Conservation (phyloP, 2,797 vertebrate species). For the Tapera naevia region DNA sequence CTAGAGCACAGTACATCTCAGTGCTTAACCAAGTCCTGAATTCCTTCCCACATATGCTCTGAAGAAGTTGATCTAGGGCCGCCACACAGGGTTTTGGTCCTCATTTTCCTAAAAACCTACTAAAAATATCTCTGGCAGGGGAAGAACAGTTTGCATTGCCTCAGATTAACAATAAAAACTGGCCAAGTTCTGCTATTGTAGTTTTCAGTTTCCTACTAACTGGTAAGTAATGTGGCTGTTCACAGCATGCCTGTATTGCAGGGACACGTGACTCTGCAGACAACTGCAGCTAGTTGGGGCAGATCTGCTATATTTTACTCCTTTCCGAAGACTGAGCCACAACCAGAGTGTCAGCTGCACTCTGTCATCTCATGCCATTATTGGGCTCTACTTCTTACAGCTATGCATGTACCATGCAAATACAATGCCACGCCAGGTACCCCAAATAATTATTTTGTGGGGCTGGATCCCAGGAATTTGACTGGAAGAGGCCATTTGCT, state of each 20-base stretch:
- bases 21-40: neutral
- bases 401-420: neutral
- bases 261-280: neutral
- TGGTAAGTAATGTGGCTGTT: neutral
- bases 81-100: neutral
- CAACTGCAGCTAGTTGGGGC: neutral
- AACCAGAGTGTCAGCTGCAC: neutral
- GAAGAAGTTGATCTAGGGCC: neutral
- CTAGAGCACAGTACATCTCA: neutral
- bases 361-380: neutral
- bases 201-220: neutral
- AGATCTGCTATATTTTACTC: neutral
- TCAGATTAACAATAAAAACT: neutral
- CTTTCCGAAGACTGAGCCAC: neutral
- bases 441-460: accelerated
- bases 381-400: neutral
- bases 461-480: neutral
- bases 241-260: neutral
- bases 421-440: neutral
- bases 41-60: neutral
- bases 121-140: neutral
- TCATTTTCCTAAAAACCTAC: neutral
- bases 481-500: neutral
- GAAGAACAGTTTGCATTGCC: neutral
- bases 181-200: neutral